Conservation (phyloP, 1,140 invertebrate genomes). For the Cataglyphis hispanica region DNA sequence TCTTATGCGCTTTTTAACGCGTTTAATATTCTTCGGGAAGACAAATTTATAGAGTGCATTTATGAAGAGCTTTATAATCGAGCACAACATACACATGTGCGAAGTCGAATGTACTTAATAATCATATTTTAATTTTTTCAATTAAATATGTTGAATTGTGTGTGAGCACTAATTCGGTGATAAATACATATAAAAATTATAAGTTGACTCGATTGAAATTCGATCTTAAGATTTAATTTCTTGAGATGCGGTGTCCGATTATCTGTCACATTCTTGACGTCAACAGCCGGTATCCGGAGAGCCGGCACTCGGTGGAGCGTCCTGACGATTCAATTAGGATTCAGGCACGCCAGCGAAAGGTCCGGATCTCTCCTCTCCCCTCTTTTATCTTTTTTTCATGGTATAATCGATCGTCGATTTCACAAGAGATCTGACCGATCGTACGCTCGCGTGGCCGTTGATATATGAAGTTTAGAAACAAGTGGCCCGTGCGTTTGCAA, state of each 20-base stretch:
- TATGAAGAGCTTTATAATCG: conserved; percentile 18
- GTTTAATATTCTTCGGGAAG: not conserved
- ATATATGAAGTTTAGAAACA: conserved; percentile 77
- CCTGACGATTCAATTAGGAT: conserved; percentile 85
- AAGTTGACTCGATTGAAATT: conserved; percentile 60
- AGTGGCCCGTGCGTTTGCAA: conserved; percentile 24
- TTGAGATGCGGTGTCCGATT: conserved; percentile 74
- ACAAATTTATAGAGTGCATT: conserved; percentile 26
- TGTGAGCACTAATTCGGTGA: conserved; percentile 3
- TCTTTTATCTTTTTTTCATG: conserved; percentile 64
- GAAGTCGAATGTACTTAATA: not conserved
- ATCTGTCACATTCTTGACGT: conserved; percentile 82
- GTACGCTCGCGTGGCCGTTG: conserved; percentile 65
- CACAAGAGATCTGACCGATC: conserved; percentile 66
- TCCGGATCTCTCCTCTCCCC: conserved; percentile 44
- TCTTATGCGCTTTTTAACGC: not conserved
- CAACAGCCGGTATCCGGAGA: conserved; percentile 75
- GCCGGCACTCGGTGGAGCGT: conserved; percentile 69
- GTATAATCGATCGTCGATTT: conserved; percentile 79
- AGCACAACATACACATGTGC: not conserved
- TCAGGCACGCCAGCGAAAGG: conserved; percentile 72
- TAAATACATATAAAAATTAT: conserved; percentile 66
- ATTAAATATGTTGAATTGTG: not conserved
- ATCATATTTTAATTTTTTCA: not conserved
- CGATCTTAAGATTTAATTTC: conserved; percentile 61